phyloP scores from a whole-genome alignment of 2,888 invertebrate species.

The Hydroisotoma schaefferi region DNA sequence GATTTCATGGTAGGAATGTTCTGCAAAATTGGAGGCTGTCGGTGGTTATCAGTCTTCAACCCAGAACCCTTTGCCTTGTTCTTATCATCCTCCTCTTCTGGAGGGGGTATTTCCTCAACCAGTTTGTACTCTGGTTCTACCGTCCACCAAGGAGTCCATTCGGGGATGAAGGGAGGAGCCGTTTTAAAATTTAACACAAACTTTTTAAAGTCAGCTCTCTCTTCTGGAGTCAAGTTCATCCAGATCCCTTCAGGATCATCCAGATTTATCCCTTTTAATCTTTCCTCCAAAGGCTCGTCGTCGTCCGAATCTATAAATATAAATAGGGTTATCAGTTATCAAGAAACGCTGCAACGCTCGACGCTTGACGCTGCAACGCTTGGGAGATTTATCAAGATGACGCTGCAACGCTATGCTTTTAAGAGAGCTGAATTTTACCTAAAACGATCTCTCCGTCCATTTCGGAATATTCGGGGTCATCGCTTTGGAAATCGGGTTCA shows the following conservation, averaged over 20 bases:
- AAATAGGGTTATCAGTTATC: not conserved
- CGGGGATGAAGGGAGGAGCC: constrained; percentile 28
- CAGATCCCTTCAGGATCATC: constrained; percentile 45
- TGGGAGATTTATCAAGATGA: not conserved
- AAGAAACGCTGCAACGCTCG: not conserved
- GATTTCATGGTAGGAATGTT: constrained; percentile 29
- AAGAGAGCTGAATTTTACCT: too few relatives aligned
- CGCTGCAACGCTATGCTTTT: too few relatives aligned
- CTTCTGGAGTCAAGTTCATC: constrained; percentile 42
- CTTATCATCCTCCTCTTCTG: constrained; percentile 17
- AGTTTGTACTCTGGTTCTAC: constrained; percentile 20
- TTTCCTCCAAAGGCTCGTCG: constrained; percentile 40
- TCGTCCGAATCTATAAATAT: constrained; percentile 45
- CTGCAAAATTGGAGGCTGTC: constrained; percentile 26
- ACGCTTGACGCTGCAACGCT: not conserved
- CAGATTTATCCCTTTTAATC: constrained; percentile 39
- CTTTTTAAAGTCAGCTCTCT: constrained; percentile 40
- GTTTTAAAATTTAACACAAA: constrained; percentile 19
- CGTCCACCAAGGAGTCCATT: constrained; percentile 41
- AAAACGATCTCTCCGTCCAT: too few relatives aligned
- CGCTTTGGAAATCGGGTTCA: constrained; percentile 18
- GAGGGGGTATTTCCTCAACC: constrained; percentile 8
- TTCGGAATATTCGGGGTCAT: not conserved
- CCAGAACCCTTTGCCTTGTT: not conserved
- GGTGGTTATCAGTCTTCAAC: not conserved